These are phyloP conservation scores for Silurus asotus DNA, from an alignment of 2,113 vertebrate species.

Conservation along the genomic window DNA sequence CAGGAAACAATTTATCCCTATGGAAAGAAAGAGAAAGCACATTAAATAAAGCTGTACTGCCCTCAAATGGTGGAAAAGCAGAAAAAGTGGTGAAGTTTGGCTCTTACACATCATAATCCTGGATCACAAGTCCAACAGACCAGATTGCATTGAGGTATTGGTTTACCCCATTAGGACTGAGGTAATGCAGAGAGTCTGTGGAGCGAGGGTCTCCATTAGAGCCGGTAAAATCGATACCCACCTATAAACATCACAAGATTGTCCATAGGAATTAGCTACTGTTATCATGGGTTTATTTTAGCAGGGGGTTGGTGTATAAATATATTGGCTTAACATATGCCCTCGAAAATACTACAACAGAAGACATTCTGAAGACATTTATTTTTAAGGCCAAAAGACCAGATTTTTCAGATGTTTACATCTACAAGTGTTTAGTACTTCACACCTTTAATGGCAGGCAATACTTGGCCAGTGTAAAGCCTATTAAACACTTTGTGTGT, in stretches of 20 bases:
- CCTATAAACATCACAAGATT: constrained; percentile 65
- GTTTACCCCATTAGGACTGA: constrained; percentile 86
- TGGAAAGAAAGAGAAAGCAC: constrained; percentile 24
- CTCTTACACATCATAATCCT: constrained; percentile 88
- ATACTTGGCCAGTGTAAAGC: too few species aligned
- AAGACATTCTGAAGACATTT: not conserved
- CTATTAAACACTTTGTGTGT: too few species aligned
- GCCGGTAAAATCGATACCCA: constrained; percentile 92
- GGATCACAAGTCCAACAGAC: constrained; percentile 89
- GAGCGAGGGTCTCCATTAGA: constrained; percentile 90
- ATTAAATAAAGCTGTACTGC: not conserved
- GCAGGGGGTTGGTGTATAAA: not conserved
- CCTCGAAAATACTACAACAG: not conserved
- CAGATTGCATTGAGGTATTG: constrained; percentile 89
- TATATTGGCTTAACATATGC: not conserved
- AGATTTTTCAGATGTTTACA: not conserved
- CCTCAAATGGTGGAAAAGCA: not conserved
- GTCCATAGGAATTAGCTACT: not conserved
- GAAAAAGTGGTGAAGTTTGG: not conserved
- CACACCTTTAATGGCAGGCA: not conserved
- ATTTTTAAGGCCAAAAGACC: not conserved
- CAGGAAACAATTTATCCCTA: constrained; percentile 91
- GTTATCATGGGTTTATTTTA: not conserved
- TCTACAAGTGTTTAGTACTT: not conserved
- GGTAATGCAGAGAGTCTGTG: constrained; percentile 86